Evolutionary conservation across 2,888 invertebrate species (phyloP).

Genomic region (Hoplodrina blanda): DNA sequence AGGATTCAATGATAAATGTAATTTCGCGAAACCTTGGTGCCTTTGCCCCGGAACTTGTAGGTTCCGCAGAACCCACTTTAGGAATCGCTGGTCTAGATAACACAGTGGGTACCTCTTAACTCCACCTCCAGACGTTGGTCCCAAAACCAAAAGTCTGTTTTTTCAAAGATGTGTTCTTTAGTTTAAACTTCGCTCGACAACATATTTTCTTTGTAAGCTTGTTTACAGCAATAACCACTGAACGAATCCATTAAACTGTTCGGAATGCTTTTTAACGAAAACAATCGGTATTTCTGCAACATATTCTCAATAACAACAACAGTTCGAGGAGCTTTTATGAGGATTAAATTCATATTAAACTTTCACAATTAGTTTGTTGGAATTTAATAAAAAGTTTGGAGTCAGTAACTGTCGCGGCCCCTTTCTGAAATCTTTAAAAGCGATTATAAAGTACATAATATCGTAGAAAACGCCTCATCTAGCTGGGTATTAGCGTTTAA

Average conservation of each 20-base stretch:
- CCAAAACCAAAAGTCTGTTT: not conserved
- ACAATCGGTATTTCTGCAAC: conserved; percentile 14
- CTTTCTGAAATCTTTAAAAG: conserved; percentile 31
- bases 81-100: not conserved
- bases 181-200: conserved; percentile 32
- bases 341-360: conserved; percentile 30
- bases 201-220: conserved; percentile 24
- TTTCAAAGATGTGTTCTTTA: not conserved
- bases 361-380: conserved; percentile 26
- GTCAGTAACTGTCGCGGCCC: conserved; percentile 1
- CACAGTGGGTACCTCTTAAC: no score
- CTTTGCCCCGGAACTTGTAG: no score
- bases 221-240: conserved; percentile 41
- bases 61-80: no score
- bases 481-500: conserved; percentile 33
- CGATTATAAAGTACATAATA: conserved; percentile 35
- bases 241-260: conserved; percentile 8
- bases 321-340: not conserved
- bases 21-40: no score
- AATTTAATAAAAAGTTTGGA: conserved; percentile 36
- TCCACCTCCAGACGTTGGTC: no score
- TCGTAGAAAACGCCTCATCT: conserved; percentile 24
- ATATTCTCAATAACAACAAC: conserved; percentile 27
- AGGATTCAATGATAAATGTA: no score
- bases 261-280: conserved; percentile 18